phyloP scores from a whole-genome alignment of 1,140 invertebrate genomes.

The Bombus breviceps region DNA sequence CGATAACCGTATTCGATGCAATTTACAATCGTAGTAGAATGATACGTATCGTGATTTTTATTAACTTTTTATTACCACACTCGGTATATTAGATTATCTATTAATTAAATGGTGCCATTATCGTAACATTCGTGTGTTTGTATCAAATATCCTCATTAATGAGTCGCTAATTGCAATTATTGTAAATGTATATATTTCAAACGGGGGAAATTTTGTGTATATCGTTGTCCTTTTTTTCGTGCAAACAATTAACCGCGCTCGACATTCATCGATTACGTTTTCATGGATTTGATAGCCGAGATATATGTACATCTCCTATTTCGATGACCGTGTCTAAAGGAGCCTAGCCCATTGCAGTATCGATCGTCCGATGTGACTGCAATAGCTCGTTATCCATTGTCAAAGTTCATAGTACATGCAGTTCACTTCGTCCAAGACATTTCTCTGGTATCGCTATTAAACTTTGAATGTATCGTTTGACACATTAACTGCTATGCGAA shows the following conservation, averaged over 20 bases:
- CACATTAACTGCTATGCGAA: neutral
- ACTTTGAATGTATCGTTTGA: constrained; percentile 11
- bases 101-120: neutral
- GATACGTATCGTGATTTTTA: neutral
- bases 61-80: no score
- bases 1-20: neutral
- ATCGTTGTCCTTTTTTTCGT: neutral
- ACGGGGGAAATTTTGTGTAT: no score
- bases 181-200: neutral
- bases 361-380: constrained; percentile 43
- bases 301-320: constrained; percentile 8
- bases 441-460: constrained; percentile 19
- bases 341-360: constrained; percentile 31
- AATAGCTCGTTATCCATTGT: constrained; percentile 49
- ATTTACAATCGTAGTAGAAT: neutral
- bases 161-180: constrained; percentile 5
- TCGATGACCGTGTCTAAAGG: constrained; percentile 38
- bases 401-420: constrained; percentile 19
- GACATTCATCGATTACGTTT: neutral
- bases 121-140: neutral
- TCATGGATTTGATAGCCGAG: no score
- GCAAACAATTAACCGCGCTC: neutral
- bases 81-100: neutral
- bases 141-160: neutral
- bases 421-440: constrained; percentile 53